Evolutionary conservation across 2,888 invertebrate genomes (phyloP).

Genomic region (Erynnis tages): DNA sequence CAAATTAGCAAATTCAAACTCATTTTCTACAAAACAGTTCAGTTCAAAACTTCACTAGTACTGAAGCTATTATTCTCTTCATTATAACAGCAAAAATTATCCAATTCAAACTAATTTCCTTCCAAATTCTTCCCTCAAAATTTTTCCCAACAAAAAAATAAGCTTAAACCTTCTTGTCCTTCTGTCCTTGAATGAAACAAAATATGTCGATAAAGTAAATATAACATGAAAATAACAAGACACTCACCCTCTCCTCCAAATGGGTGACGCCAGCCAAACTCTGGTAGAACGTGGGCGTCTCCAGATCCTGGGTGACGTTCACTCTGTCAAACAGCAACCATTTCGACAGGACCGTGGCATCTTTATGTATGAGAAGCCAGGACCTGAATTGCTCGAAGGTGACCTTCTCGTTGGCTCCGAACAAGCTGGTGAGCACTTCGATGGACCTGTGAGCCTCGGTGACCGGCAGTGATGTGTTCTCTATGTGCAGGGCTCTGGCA

Average conservation of each 20-base stretch:
- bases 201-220: no score
- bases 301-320: slow-evolving; percentile 89
- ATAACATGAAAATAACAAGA: not conserved
- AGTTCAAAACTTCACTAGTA: no score
- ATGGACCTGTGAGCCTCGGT: slow-evolving; percentile 55
- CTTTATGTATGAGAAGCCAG: slow-evolving; percentile 89
- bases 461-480: slow-evolving; percentile 69
- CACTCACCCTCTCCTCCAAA: slow-evolving; percentile 86
- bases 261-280: slow-evolving; percentile 97
- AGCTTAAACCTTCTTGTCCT: no score
- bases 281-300: slow-evolving; percentile 96
- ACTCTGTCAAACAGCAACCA: slow-evolving; percentile 91
- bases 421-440: slow-evolving; percentile 65
- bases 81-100: no score
- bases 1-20: no score
- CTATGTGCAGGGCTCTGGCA: slow-evolving; percentile 82
- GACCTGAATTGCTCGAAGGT: slow-evolving; percentile 88
- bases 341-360: slow-evolving; percentile 89
- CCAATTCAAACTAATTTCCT: no score
- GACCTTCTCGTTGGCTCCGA: slow-evolving; percentile 74
- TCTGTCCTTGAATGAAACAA: no score
- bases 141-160: no score
- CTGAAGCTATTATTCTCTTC: no score
- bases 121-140: no score
- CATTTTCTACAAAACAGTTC: no score